Evolutionary conservation across 2,797 vertebrate species (phyloP), one percentile per base, ranked within the genome.

Genomic region (Echiichthys vipera): DNA sequence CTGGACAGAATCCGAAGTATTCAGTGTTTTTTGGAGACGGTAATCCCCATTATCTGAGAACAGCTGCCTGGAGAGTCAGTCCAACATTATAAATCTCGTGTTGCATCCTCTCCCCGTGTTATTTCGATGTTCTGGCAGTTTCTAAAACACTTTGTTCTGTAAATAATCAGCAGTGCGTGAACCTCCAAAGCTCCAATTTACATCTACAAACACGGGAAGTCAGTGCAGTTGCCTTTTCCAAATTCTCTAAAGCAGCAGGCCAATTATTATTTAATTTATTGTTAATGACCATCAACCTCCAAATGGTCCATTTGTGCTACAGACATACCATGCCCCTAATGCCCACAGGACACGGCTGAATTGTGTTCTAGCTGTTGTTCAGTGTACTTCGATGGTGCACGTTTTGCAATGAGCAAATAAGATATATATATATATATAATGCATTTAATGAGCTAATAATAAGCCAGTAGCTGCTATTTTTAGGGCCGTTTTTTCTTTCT

Each of bases 381-480:
- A 20, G 12, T 37, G 36, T 57, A 32, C 59, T n/a, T n/a, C n/a
- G n/a, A n/a, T n/a, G n/a, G n/a, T n/a, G n/a, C n/a, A n/a, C n/a
- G n/a, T n/a, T 62, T 18, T 18, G 29, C 14, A 61, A 45, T 34
- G n/a, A 56, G 22, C 7, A 17, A 32, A 32, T 14, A 4, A 32
- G 1, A n/a, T n/a, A n/a, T n/a, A n/a, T n/a, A n/a, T n/a, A n/a
- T n/a, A n/a, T n/a, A n/a, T 9, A 15, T 17, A 7, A 7, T 27
- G 10, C 24, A 30, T 50, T 56, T 32, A 18, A 36, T 36, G 40
- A 24, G 13, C 40, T 74, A 36, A 42, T 49, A 57, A 77, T 32
- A 18, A 32, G 8, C 57, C 29, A 17, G 40, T 45, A 29, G 17
- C 24, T 24, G n/a, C 13, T 61, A 56, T 69, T 79, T 67, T 49